phyloP scores from a whole-genome alignment of 2,888 invertebrate genomes.

The Linnaemya vulpina region DNA sequence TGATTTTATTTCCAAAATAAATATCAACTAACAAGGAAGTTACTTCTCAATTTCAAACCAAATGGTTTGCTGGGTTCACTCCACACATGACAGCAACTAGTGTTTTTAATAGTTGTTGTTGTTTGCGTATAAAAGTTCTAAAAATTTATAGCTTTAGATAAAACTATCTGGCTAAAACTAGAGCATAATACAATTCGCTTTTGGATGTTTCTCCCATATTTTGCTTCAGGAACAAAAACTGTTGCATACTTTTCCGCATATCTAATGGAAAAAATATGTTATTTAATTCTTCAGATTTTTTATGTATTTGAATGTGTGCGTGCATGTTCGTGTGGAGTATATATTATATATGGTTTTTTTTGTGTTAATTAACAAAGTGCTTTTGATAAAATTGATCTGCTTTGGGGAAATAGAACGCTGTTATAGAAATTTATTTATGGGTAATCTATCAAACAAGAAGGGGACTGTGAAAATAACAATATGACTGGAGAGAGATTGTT shows the following conservation, averaged over 20 bases:
- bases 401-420: not conserved
- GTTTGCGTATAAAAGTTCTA: constrained; percentile 10
- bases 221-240: constrained; percentile 32
- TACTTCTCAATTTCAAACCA: not conserved
- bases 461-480: not conserved
- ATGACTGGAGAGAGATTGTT: not conserved
- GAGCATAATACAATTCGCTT: constrained; percentile 1
- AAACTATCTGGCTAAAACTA: constrained; percentile 43
- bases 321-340: not conserved
- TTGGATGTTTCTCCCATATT: not conserved
- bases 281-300: not conserved
- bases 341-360: not conserved
- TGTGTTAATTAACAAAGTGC: constrained; percentile 19
- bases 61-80: constrained; percentile 3
- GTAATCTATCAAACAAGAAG: not conserved
- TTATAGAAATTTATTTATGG: not conserved
- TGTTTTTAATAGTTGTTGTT: constrained; percentile 20
- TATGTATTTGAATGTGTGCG: too few species aligned
- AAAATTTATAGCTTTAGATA: constrained; percentile 39
- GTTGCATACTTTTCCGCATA: constrained; percentile 48
- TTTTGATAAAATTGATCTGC: constrained; percentile 8
- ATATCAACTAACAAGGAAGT: too few species aligned
- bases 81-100: constrained; percentile 27
- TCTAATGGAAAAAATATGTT: constrained; percentile 2
- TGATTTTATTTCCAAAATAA: too few species aligned